Evolutionary conservation across 2,113 vertebrate genomes (phyloP), one percentile per base, ranked within the genome.

Genomic region (Nibea albiflora): DNA sequence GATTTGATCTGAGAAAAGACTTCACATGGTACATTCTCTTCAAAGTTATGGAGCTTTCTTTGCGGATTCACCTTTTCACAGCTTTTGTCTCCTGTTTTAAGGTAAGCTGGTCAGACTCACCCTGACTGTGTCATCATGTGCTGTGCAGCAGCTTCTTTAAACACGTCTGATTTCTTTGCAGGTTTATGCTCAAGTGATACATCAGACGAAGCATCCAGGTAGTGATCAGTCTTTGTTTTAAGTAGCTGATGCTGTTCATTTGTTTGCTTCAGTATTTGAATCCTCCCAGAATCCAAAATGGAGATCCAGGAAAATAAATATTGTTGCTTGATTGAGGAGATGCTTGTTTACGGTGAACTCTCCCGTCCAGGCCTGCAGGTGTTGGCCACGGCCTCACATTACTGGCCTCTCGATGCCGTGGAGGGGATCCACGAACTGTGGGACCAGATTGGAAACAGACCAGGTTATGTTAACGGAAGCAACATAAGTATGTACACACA

Each of bases 341-440:
- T 63, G 2, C 56, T 75, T 82, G 80, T 89, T 88, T 86, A 88
- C 76, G 71, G 17, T 81, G 44, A 89, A 71, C 88, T 92, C 63
- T 92, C 85, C 35, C 65, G 26, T 88, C 20, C 90, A 99, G 98
- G 97, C 61, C 96, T 98, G 87, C 90, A 94, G 83, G 96, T 99
- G 88, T 90, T 99, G 50, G 95, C 95, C 6, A 96, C 96, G 1
- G 97, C 97, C 58, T 97, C 98, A 61, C 97, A 99, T 82, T 99
- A 99, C 76, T 99, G 98, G 98, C 97, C 98, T 0, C 26, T 99
- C 82, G 97, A 96, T 85, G 92, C 85, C 0, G 97, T 98, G 94
- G 96, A 98, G 0, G 97, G 97, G 54, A 98, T 98, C 81, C 94
- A 90, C 3, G 97, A 97, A 22, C 94, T 98, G 70, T 96, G 94